Percentiles rank a stretch among this genome's conserved stretches.
These are phyloP conservation scores for Zaprionus lachaisei DNA, from an alignment of 1,140 invertebrate genomes.

Conservation along the genomic window DNA sequence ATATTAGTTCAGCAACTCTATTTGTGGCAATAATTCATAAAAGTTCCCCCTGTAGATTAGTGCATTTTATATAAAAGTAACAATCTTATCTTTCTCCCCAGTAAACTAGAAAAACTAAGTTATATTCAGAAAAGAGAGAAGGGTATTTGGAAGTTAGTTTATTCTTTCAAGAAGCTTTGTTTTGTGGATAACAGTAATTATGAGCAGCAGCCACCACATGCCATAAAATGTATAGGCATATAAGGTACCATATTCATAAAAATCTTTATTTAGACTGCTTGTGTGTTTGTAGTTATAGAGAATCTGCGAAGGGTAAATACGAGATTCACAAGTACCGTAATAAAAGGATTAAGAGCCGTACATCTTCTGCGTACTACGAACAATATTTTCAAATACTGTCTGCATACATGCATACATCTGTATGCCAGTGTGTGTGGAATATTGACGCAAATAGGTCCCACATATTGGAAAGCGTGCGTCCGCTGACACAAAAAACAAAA, in stretches of 20 bases:
- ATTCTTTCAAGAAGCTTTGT: background rate
- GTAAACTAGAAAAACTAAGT: background rate
- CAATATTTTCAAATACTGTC: constrained; percentile 12
- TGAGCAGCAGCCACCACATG: constrained; percentile 25
- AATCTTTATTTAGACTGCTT: constrained; percentile 34
- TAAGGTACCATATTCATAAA: constrained; percentile 20
- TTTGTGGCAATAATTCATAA: constrained; percentile 1
- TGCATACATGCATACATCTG: background rate
- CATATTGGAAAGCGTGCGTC: constrained; percentile 42
- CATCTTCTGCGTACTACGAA: background rate
- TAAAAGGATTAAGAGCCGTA: constrained; percentile 46
- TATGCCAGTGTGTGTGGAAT: background rate
- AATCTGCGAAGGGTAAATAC: constrained; percentile 35
- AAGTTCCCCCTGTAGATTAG: background rate
- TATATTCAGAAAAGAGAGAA: background rate
- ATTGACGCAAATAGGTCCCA: constrained; percentile 31
- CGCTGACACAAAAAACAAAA: constrained; percentile 33
- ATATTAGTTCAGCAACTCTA: background rate
- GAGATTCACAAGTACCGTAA: constrained; percentile 21
- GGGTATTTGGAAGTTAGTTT: constrained; percentile 7
- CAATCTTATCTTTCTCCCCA: background rate
- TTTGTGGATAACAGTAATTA: constrained; percentile 25
- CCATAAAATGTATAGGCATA: constrained; percentile 30
- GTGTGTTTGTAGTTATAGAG: constrained; percentile 30
- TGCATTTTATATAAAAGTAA: background rate